Evolutionary conservation across 2,797 vertebrate species (phyloP).

Genomic region (Oreochromis mossambicus): DNA sequence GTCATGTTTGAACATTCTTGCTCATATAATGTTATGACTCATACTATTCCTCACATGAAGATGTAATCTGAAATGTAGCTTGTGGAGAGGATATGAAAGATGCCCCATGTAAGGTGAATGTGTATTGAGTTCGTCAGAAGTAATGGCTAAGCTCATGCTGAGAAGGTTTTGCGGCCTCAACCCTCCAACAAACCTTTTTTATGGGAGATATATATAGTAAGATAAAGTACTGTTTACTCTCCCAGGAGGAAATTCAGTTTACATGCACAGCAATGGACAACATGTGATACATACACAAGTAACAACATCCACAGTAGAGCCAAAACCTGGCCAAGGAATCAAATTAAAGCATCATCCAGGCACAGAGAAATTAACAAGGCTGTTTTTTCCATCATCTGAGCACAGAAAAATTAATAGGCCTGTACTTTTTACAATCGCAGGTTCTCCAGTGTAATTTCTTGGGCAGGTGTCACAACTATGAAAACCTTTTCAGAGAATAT

Average conservation of each 20-base stretch:
- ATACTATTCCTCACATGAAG: conserved; percentile 2
- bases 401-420: conserved; percentile 35
- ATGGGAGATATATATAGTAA: background rate
- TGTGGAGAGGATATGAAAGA: conserved; percentile 38
- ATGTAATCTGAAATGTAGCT: conserved; percentile 11
- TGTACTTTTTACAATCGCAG: conserved; percentile 27
- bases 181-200: background rate
- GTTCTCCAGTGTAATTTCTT: conserved; percentile 35
- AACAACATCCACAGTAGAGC: background rate
- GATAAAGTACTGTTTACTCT: background rate
- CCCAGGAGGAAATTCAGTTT: background rate
- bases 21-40: background rate
- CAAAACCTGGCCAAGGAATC: background rate
- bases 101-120: conserved; percentile 5
- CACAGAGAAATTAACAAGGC: conserved; percentile 25
- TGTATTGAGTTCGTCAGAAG: conserved; percentile 7
- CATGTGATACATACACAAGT: background rate
- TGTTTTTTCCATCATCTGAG: conserved; percentile 26
- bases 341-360: conserved; percentile 33
- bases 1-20: background rate
- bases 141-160: background rate
- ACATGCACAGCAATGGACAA: background rate
- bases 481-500: conserved; percentile 33
- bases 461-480: conserved; percentile 44
- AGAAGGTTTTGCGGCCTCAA: background rate